These are phyloP conservation scores for Leptodactylus fallax DNA, from an alignment of 2,797 vertebrate species.

Conservation along the genomic window DNA sequence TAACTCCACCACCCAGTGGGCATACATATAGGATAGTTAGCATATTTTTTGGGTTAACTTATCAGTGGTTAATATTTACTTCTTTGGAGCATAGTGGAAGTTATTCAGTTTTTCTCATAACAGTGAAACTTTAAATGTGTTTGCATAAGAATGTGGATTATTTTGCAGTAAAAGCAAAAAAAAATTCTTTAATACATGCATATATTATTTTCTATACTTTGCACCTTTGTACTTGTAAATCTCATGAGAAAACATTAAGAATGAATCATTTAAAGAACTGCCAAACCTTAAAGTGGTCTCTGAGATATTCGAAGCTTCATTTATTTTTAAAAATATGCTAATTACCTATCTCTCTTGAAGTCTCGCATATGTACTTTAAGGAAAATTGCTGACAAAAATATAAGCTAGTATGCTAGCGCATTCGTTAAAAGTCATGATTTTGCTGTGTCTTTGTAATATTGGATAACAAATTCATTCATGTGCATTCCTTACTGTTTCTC, in stretches of 20 bases:
- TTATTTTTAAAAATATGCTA: slow-evolving; percentile 42
- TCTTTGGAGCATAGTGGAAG: too few species aligned
- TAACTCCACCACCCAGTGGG: too few species aligned
- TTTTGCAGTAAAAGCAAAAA: slow-evolving; percentile 20
- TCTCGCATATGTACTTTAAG: slow-evolving; percentile 29
- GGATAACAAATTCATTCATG: slow-evolving; percentile 13
- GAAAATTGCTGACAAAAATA: slow-evolving; percentile 53
- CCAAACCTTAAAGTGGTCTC: slow-evolving; percentile 47
- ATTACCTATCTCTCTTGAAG: slow-evolving; percentile 34
- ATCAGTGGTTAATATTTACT: too few species aligned
- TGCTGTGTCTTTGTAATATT: slow-evolving; percentile 38
- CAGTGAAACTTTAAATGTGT: not conserved
- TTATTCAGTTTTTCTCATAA: not conserved
- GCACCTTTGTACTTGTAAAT: slow-evolving; percentile 21
- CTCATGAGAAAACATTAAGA: slow-evolving; percentile 28
- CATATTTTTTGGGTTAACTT: too few species aligned
- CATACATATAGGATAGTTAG: too few species aligned
- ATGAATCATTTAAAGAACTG: slow-evolving; percentile 41
- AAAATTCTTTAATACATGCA: not conserved
- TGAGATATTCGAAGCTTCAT: slow-evolving; percentile 42
- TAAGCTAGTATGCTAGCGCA: not conserved
- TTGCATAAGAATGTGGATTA: not conserved
- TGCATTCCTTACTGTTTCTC: not conserved
- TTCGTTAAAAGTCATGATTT: slow-evolving; percentile 33
- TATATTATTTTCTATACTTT: not conserved